Percentiles rank a stretch among this genome's conserved stretches.
Conservation (phyloP, 2,888 invertebrate genomes). For the Tiphia femorata region DNA sequence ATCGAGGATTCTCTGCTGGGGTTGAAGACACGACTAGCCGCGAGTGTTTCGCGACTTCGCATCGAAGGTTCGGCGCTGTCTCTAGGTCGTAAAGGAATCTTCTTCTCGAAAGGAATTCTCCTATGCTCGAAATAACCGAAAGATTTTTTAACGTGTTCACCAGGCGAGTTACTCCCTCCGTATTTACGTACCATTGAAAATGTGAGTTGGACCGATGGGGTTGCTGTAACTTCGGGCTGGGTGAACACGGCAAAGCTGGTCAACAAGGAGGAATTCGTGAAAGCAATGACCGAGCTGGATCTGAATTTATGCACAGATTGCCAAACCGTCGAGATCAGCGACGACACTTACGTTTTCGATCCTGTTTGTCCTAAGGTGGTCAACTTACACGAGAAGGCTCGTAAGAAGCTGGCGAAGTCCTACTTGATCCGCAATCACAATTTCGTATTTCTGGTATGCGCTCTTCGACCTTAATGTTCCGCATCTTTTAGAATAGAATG, state of each 20-base stretch:
- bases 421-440: constrained; percentile 71
- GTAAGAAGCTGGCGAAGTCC: constrained; percentile 73
- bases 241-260: constrained; percentile 80
- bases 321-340: constrained; percentile 37
- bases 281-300: constrained; percentile 69
- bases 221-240: constrained; percentile 81
- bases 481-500: not conserved
- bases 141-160: not conserved
- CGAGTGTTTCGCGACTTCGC: constrained; percentile 81
- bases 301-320: constrained; percentile 69
- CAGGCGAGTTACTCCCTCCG: constrained; percentile 77
- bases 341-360: constrained; percentile 72
- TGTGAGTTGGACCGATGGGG: constrained; percentile 72
- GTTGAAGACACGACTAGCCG: constrained; percentile 79
- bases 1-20: constrained; percentile 77
- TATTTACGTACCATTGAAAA: constrained; percentile 79
- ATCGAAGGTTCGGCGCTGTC: constrained; percentile 80
- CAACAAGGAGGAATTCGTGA: constrained; percentile 70
- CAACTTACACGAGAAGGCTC: constrained; percentile 72
- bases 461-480: not conserved
- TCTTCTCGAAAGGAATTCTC: not conserved
- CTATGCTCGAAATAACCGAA: too few relatives aligned
- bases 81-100: constrained; percentile 64
- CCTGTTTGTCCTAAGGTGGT: constrained; percentile 75
- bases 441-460: constrained; percentile 73